phyloP scores from a whole-genome alignment of 2,113 vertebrate species.

The Nothoprocta pentlandii region DNA sequence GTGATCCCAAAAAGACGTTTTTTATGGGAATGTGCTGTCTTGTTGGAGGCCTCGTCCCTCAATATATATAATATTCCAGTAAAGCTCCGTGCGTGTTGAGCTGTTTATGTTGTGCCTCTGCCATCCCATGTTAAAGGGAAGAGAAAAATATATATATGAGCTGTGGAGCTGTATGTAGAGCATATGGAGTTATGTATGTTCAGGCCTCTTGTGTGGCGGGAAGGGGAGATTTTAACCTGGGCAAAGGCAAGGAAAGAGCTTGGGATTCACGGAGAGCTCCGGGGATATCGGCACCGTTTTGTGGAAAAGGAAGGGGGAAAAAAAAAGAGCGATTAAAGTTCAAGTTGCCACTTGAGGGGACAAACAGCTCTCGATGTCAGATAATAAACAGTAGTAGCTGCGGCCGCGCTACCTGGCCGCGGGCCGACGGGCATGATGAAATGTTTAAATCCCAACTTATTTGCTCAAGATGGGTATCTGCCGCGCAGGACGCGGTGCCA shows the following conservation, averaged over 20 bases:
- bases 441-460: slow-evolving; percentile 30
- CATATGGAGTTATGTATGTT: rapidly evolving
- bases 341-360: slow-evolving; percentile 35
- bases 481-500: not conserved
- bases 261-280: not conserved
- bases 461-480: slow-evolving; percentile 54
- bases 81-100: rapidly evolving
- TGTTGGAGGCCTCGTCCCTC: not conserved
- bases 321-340: not conserved
- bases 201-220: not conserved
- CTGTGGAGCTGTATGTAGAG: rapidly evolving
- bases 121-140: not conserved
- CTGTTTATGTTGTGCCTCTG: not conserved
- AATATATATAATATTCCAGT: not conserved
- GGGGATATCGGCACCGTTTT: not conserved
- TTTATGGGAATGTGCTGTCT: not conserved
- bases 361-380: slow-evolving; percentile 18
- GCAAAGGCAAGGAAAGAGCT: not conserved
- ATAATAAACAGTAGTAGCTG: slow-evolving; percentile 24
- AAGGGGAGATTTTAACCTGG: not conserved
- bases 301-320: not conserved
- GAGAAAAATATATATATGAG: rapidly evolving
- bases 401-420: not conserved
- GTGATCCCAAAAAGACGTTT: not conserved
- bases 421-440: slow-evolving; percentile 5